Percentiles rank a stretch among this genome's conserved stretches.
These are phyloP conservation scores for Galerucella calmariensis DNA, from an alignment of 2,888 invertebrate species.

Conservation along the genomic window DNA sequence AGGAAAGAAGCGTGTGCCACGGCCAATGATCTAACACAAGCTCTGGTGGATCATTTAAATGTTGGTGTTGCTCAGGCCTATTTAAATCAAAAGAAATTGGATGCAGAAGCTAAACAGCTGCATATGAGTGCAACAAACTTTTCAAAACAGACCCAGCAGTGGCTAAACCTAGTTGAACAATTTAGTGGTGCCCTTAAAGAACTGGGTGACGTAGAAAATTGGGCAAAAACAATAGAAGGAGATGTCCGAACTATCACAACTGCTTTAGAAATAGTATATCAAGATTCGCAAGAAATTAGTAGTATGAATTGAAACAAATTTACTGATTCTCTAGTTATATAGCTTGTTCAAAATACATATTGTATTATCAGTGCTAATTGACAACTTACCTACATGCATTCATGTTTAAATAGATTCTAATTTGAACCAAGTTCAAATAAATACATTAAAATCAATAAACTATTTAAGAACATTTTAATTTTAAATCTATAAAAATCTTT, in stretches of 20 bases:
- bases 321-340: too few relatives aligned
- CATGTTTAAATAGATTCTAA: too few relatives aligned
- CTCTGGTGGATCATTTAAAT: slow-evolving; percentile 96
- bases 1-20: slow-evolving; percentile 93
- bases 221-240: slow-evolving; percentile 96
- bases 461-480: too few relatives aligned
- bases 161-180: slow-evolving; percentile 91
- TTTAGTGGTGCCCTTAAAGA: slow-evolving; percentile 92
- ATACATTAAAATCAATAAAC: too few relatives aligned
- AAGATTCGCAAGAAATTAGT: slow-evolving; percentile 69
- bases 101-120: slow-evolving; percentile 95
- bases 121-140: slow-evolving; percentile 95
- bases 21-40: slow-evolving; percentile 91
- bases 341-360: too few relatives aligned
- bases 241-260: slow-evolving; percentile 94
- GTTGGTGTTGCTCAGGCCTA: slow-evolving; percentile 99
- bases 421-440: too few relatives aligned
- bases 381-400: too few relatives aligned
- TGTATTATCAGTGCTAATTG: too few relatives aligned
- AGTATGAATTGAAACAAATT: background rate
- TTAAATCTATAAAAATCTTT: too few relatives aligned
- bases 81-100: slow-evolving; percentile 95
- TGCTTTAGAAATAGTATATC: slow-evolving; percentile 94
- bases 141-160: slow-evolving; percentile 96
- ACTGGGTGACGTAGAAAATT: slow-evolving; percentile 98